phyloP scores from a whole-genome alignment of 1,140 invertebrate genomes.

The Heliothis subflexa region DNA sequence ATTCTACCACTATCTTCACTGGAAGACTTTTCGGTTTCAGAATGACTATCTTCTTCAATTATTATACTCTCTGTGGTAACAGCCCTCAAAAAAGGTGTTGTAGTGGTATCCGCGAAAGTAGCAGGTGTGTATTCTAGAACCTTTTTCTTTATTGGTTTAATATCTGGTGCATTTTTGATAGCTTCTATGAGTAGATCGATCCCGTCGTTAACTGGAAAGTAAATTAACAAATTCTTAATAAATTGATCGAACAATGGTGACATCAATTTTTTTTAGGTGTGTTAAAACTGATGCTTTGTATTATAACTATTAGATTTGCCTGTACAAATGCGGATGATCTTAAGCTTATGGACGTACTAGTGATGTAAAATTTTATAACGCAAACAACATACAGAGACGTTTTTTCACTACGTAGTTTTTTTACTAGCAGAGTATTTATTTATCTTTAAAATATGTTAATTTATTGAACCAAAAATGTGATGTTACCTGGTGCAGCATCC shows the following conservation, averaged over 20 bases:
- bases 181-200: constrained; percentile 77
- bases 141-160: constrained; percentile 67
- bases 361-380: too few relatives aligned
- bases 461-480: neutral
- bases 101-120: neutral
- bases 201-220: constrained; percentile 72
- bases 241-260: neutral
- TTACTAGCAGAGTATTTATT: too few relatives aligned
- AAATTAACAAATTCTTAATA: constrained; percentile 46
- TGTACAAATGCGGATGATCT: too few relatives aligned
- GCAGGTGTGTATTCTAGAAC: constrained; percentile 45
- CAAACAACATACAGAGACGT: too few relatives aligned
- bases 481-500: constrained; percentile 63
- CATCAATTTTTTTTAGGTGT: neutral
- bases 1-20: constrained; percentile 12
- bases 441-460: too few relatives aligned
- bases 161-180: constrained; percentile 75
- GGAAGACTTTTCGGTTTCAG: constrained; percentile 15
- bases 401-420: too few relatives aligned
- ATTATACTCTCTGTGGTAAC: neutral
- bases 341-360: too few relatives aligned
- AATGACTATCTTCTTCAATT: constrained; percentile 20
- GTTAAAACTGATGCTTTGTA: neutral
- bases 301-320: too few relatives aligned
- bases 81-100: neutral